phyloP scores from a whole-genome alignment of 2,113 vertebrate species.

The Pavo muticus region DNA sequence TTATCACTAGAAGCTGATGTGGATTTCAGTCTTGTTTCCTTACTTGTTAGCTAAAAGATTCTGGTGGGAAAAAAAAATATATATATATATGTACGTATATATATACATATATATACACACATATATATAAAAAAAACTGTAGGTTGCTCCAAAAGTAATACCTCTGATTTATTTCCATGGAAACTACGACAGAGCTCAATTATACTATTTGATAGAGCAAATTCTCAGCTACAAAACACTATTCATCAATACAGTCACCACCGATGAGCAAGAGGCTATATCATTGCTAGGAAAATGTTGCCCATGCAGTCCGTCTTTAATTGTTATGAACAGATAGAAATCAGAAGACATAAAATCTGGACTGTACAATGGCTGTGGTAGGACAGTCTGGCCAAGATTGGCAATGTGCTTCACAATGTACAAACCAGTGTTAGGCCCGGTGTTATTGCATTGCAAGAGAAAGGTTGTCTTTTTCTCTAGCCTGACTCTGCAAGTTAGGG shows the following conservation, averaged over 20 bases:
- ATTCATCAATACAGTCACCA: neutral
- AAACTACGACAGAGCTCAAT: neutral
- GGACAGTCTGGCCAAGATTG: neutral
- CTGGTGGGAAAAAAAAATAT: too few species aligned
- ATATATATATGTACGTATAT: too few species aligned
- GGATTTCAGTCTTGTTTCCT: neutral
- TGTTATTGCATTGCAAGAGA: neutral
- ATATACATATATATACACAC: neutral
- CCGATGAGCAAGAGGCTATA: neutral
- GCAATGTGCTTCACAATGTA: neutral
- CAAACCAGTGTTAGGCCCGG: neutral
- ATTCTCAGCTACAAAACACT: neutral
- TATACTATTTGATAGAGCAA: neutral
- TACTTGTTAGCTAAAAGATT: neutral
- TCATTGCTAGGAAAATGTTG: neutral
- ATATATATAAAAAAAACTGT: too few species aligned
- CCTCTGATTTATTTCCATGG: too few species aligned
- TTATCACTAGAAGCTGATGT: too few species aligned
- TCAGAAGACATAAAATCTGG: neutral
- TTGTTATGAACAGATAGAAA: neutral
- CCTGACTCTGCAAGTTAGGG: neutral
- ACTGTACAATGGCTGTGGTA: neutral
- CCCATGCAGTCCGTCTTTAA: neutral
- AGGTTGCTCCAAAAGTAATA: too few species aligned
- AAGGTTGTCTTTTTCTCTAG: neutral